These are phyloP conservation scores for Smutsia gigantea DNA, from an alignment of 2,797 vertebrate genomes.

Conservation along the genomic window DNA sequence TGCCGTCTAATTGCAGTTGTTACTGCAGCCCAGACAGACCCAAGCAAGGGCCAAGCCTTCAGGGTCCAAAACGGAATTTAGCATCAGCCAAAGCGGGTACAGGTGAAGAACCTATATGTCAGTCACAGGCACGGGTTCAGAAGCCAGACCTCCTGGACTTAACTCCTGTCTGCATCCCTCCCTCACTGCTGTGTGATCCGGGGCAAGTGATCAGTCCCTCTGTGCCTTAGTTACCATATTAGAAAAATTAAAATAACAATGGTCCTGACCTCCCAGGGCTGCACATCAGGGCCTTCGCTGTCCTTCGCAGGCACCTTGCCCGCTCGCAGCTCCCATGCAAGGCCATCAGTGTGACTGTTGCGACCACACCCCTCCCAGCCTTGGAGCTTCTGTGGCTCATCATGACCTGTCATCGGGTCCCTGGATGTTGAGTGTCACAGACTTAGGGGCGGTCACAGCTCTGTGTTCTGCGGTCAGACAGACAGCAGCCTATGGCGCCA, in stretches of 20 bases:
- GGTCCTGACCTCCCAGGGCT: rapidly evolving
- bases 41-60: background rate
- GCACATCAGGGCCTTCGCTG: background rate
- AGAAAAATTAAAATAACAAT: background rate
- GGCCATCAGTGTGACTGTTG: rapidly evolving
- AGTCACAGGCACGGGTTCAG: too few relatives aligned
- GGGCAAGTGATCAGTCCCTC: too few relatives aligned
- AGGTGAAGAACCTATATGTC: rapidly evolving
- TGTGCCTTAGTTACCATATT: too few relatives aligned
- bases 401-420: background rate
- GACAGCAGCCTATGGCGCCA: rapidly evolving
- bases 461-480: background rate
- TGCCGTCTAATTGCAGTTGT: background rate
- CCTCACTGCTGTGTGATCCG: background rate
- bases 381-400: background rate
- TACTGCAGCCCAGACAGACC: too few relatives aligned
- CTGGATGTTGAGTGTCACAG: rapidly evolving
- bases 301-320: background rate
- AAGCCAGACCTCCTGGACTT: background rate
- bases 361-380: background rate
- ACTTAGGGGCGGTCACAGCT: too few relatives aligned
- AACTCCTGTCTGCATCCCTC: background rate
- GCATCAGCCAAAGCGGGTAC: background rate
- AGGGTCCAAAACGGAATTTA: background rate
- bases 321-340: rapidly evolving